Evolutionary conservation across 2,888 invertebrate species (phyloP).

Genomic region (Parasteatoda lunata): DNA sequence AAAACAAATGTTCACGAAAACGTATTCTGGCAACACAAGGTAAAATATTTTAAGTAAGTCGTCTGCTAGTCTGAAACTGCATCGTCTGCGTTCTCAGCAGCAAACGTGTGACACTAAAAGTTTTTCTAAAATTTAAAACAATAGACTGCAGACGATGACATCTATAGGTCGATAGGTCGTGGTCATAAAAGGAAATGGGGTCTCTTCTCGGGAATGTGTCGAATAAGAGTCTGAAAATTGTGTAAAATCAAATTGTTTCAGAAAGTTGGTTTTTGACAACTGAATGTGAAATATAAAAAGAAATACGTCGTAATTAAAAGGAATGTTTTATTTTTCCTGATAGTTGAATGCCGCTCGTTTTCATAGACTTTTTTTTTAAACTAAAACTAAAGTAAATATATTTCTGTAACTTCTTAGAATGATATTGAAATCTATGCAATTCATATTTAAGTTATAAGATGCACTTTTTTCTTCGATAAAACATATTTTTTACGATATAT

Average conservation of each 20-base stretch:
- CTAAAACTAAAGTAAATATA: too few species aligned
- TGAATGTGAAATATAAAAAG: too few species aligned
- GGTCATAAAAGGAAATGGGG: constrained; percentile 60
- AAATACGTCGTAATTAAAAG: too few species aligned
- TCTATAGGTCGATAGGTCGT: constrained; percentile 62
- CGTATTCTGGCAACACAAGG: not conserved
- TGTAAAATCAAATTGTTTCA: not conserved
- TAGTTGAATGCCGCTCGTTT: too few species aligned
- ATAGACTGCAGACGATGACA: constrained; percentile 61
- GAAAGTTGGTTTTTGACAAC: too few species aligned
- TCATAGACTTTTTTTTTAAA: too few species aligned
- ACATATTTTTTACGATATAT: too few species aligned
- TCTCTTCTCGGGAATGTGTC: not conserved
- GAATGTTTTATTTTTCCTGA: too few species aligned
- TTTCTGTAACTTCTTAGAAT: too few species aligned
- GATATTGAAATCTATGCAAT: too few species aligned
- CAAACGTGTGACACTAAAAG: constrained; percentile 45
- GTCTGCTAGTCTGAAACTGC: not conserved
- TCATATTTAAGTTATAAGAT: too few species aligned
- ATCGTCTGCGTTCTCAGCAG: constrained; percentile 38
- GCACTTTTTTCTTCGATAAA: too few species aligned
- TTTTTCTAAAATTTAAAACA: constrained; percentile 46
- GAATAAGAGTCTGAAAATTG: not conserved
- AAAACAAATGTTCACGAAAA: not conserved
- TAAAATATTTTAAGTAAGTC: constrained; percentile 1